Percentiles rank a stretch among this genome's conserved stretches.
Conservation (phyloP, 2,888 invertebrate genomes). For the Lepeophtheirus nordmannii region DNA sequence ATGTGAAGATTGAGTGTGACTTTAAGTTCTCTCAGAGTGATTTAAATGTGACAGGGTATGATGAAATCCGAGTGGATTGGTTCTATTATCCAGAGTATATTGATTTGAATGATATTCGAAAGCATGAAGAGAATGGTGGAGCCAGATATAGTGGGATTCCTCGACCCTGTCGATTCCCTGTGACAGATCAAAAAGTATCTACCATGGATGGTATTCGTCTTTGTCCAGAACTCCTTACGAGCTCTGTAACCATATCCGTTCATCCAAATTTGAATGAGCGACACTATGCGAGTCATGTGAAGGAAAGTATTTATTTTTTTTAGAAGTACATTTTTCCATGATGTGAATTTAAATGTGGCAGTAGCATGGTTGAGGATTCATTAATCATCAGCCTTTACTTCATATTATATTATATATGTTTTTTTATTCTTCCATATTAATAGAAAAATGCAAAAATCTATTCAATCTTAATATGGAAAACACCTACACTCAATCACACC, state of each 20-base stretch:
- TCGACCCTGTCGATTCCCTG: slow-evolving; percentile 17
- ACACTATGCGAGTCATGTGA: background rate
- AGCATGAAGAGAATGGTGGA: slow-evolving; percentile 9
- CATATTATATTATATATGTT: background rate
- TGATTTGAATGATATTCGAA: slow-evolving; percentile 7
- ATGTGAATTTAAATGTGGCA: too few relatives aligned
- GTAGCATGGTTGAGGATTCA: too few relatives aligned
- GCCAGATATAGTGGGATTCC: background rate
- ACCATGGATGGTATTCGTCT: background rate
- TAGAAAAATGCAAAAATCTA: background rate
- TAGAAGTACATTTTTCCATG: too few relatives aligned
- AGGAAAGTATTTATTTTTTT: background rate
- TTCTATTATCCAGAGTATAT: slow-evolving; percentile 15
- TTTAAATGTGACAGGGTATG: background rate
- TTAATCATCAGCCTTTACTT: too few relatives aligned
- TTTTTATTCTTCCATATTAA: background rate
- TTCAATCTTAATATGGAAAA: background rate
- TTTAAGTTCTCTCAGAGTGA: background rate
- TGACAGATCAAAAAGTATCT: slow-evolving; percentile 4
- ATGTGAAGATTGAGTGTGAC: background rate
- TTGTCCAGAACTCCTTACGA: background rate
- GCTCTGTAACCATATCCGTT: background rate
- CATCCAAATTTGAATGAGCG: background rate
- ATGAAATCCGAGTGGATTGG: slow-evolving; percentile 9
- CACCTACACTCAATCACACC: slow-evolving; percentile 1